These are phyloP conservation scores for Scatophagus argus DNA, from an alignment of 2,113 vertebrate genomes.

Conservation along the genomic window DNA sequence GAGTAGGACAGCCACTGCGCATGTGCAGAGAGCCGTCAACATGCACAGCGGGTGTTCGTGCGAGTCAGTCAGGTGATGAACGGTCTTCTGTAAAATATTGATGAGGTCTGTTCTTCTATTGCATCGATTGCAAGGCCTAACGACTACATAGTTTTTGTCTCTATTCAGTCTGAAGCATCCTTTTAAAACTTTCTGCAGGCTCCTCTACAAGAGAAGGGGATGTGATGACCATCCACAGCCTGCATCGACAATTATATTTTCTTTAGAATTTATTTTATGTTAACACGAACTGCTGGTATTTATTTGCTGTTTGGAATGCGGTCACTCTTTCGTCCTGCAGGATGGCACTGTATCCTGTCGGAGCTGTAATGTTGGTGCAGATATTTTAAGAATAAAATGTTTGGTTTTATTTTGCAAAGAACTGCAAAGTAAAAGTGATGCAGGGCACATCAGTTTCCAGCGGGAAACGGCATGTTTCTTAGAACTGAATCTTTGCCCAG, in stretches of 20 bases:
- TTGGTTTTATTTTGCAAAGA: not conserved
- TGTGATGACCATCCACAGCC: not conserved
- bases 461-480: not conserved
- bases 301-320: not conserved
- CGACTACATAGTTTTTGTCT: not conserved
- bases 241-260: too few relatives aligned
- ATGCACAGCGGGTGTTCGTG: slow-evolving; percentile 4
- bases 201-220: not conserved
- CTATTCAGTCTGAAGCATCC: not conserved
- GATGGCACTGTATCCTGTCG: not conserved
- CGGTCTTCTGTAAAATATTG: slow-evolving; percentile 45
- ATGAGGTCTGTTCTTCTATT: slow-evolving; percentile 33
- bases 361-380: not conserved
- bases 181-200: not conserved
- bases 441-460: not conserved
- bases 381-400: not conserved
- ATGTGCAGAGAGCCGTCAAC: slow-evolving; percentile 38
- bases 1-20: slow-evolving; percentile 16
- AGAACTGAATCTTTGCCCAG: not conserved
- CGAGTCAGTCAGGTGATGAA: slow-evolving; percentile 53
- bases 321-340: not conserved
- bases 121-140: slow-evolving; percentile 12
- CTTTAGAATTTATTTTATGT: not conserved
- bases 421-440: not conserved
- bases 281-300: not conserved